Percentiles rank a stretch among this genome's conserved stretches.
Evolutionary conservation across 2,797 vertebrate genomes (phyloP).

Genomic region (Parotocinclus haroldoi): DNA sequence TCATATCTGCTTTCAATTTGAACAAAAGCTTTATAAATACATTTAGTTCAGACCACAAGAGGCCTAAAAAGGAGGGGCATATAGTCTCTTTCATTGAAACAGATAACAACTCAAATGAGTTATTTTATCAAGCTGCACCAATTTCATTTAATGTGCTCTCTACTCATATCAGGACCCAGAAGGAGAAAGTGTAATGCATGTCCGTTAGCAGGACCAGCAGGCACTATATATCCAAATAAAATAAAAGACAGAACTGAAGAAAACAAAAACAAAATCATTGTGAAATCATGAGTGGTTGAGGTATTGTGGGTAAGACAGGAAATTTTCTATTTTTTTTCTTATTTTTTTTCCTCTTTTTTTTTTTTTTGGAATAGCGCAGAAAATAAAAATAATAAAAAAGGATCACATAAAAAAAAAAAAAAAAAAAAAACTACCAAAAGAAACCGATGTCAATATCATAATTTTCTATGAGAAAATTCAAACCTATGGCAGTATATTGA

Average conservation of each 20-base stretch:
- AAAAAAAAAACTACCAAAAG: constrained; percentile 73
- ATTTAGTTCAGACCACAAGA: constrained; percentile 61
- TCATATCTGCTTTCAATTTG: constrained; percentile 61
- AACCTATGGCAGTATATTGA: constrained; percentile 91
- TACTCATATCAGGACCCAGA: constrained; percentile 72
- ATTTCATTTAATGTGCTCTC: constrained; percentile 66
- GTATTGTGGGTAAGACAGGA: constrained; percentile 89
- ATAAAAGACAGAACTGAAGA: constrained; percentile 56
- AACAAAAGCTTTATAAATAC: constrained; percentile 75
- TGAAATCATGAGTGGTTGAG: constrained; percentile 86
- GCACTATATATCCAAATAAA: constrained; percentile 69
- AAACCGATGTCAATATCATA: constrained; percentile 85
- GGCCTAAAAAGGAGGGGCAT: constrained; percentile 63
- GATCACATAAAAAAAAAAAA: constrained; percentile 81
- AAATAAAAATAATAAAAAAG: constrained; percentile 86
- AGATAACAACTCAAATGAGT: constrained; percentile 77
- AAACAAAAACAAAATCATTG: constrained; percentile 62
- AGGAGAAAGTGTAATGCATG: constrained; percentile 68
- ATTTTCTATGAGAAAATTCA: constrained; percentile 96
- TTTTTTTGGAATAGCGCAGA: constrained; percentile 90
- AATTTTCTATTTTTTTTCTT: constrained; percentile 75
- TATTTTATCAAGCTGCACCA: constrained; percentile 68
- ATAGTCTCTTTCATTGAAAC: constrained; percentile 76
- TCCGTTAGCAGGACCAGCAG: constrained; percentile 69
- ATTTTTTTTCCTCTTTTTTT: constrained; percentile 65